Evolutionary conservation across 2,888 invertebrate species (phyloP).

Genomic region (Eumacrocentrus americanus): DNA sequence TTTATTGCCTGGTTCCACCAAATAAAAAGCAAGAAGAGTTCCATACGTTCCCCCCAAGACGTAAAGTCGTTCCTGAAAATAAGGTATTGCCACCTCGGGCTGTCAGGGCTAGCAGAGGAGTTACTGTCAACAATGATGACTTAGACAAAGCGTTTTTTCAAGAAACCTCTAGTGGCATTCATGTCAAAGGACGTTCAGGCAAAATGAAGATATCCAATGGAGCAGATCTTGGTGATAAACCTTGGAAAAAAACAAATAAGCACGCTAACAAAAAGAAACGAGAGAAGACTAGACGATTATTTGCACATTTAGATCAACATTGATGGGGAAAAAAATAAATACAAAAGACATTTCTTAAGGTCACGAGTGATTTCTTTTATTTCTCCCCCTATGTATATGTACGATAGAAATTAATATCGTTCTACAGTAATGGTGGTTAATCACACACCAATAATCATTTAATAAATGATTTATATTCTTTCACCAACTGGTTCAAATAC

Average conservation of each 20-base stretch:
- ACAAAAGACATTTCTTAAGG: no score
- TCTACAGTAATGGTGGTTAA: no score
- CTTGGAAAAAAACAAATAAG: constrained; percentile 82
- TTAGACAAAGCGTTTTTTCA: constrained; percentile 71
- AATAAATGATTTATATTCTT: no score
- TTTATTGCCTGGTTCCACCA: constrained; percentile 85
- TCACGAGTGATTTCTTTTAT: no score
- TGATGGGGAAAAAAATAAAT: no score
- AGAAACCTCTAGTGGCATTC: constrained; percentile 60
- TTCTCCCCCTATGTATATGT: no score
- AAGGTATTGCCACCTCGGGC: constrained; percentile 64
- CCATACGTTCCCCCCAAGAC: constrained; percentile 65
- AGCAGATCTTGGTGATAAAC: constrained; percentile 63
- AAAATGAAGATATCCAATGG: not conserved
- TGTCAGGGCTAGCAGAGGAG: constrained; percentile 66
- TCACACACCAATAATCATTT: no score
- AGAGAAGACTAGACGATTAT: constrained; percentile 88
- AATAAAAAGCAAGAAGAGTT: constrained; percentile 68
- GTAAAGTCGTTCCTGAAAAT: constrained; percentile 57
- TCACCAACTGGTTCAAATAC: no score
- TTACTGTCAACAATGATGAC: constrained; percentile 63
- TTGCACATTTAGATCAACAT: constrained; percentile 83
- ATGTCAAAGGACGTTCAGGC: constrained; percentile 62
- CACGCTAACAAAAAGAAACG: constrained; percentile 89
- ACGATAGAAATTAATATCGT: no score